phyloP scores from a whole-genome alignment of 2,888 invertebrate genomes.

The Lycaena phlaeas region DNA sequence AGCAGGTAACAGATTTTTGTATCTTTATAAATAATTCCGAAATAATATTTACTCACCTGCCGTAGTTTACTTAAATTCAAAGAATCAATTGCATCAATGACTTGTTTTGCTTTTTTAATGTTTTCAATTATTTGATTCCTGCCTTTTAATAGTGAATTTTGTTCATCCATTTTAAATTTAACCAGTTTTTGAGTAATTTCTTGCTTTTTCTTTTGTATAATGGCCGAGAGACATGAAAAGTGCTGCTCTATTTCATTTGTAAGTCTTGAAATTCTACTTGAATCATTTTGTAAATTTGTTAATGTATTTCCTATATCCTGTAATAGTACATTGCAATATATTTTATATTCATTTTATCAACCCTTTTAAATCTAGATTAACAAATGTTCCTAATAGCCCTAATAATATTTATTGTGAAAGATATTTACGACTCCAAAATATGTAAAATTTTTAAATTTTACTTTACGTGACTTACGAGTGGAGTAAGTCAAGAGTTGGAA shows the following conservation, averaged over 20 bases:
- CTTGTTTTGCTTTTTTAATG: slow-evolving; percentile 35
- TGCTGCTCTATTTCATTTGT: slow-evolving; percentile 56
- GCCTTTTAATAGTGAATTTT: slow-evolving; percentile 37
- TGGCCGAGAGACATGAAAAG: slow-evolving; percentile 62
- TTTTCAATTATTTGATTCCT: slow-evolving; percentile 35
- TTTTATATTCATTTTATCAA: too few species aligned
- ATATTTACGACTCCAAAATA: too few species aligned
- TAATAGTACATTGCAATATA: too few species aligned
- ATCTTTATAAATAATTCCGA: not conserved
- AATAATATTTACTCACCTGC: slow-evolving; percentile 30
- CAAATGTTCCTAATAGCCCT: too few species aligned
- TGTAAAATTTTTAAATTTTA: too few species aligned
- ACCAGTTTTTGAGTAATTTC: slow-evolving; percentile 44
- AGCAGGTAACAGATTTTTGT: too few species aligned
- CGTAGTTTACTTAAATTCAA: slow-evolving; percentile 34
- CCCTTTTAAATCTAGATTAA: too few species aligned
- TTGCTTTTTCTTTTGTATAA: slow-evolving; percentile 66
- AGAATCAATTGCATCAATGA: slow-evolving; percentile 18
- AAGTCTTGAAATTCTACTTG: slow-evolving; percentile 33
- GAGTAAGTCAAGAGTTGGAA: too few species aligned
- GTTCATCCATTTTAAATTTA: slow-evolving; percentile 38
- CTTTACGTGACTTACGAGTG: too few species aligned
- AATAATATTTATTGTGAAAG: too few species aligned
- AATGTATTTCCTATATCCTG: slow-evolving; percentile 56
- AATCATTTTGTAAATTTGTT: slow-evolving; percentile 41